phyloP scores from a whole-genome alignment of 2,888 invertebrate genomes.

The Xestia sexstrigata region DNA sequence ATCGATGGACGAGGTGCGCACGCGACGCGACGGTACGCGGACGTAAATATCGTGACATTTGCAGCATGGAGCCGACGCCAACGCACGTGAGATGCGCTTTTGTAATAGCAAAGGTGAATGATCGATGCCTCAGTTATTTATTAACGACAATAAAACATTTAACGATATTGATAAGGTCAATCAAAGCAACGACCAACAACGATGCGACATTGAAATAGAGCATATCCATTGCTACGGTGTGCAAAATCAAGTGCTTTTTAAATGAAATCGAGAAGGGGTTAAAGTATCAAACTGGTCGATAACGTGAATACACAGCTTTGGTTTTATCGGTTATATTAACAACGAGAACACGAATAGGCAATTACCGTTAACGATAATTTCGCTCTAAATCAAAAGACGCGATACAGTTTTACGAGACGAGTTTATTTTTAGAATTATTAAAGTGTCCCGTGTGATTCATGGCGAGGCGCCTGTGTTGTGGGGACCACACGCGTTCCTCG shows the following conservation, averaged over 20 bases:
- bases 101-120: slow-evolving; percentile 86
- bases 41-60: slow-evolving; percentile 84
- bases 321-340: slow-evolving; percentile 56
- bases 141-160: slow-evolving; percentile 54
- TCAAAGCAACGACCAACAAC: slow-evolving; percentile 6
- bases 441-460: slow-evolving; percentile 73
- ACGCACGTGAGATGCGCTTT: slow-evolving; percentile 76
- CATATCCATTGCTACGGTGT: slow-evolving; percentile 8
- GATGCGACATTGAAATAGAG: slow-evolving; percentile 36
- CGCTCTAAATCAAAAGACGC: slow-evolving; percentile 72
- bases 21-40: slow-evolving; percentile 77
- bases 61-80: slow-evolving; percentile 62
- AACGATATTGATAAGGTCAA: slow-evolving; percentile 1
- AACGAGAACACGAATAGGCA: slow-evolving; percentile 64
- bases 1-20: slow-evolving; percentile 79
- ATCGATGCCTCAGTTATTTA: slow-evolving; percentile 79
- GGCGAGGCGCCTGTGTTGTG: slow-evolving; percentile 58
- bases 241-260: slow-evolving; percentile 33
- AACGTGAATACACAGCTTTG: slow-evolving; percentile 27
- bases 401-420: slow-evolving; percentile 66
- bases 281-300: slow-evolving; percentile 33
- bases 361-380: slow-evolving; percentile 71
- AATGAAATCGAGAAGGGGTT: slow-evolving; percentile 32
- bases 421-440: slow-evolving; percentile 73
- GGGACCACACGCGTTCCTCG: slow-evolving; percentile 64